These are phyloP conservation scores for Varroa destructor DNA, from an alignment of 1,140 invertebrate genomes.

Conservation along the genomic window DNA sequence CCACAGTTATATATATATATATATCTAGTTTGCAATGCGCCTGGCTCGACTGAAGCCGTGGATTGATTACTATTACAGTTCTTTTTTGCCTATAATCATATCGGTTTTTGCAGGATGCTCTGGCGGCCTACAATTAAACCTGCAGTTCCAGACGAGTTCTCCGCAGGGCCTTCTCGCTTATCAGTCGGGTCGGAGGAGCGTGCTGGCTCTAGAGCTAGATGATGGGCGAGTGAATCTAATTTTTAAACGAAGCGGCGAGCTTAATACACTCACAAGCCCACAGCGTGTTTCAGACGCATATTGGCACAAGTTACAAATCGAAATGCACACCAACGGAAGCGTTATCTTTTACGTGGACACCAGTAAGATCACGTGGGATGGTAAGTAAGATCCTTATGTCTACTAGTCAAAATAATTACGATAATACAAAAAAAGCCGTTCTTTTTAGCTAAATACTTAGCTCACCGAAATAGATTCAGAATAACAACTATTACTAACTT, in stretches of 20 bases:
- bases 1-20: no score
- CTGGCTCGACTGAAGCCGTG: no score
- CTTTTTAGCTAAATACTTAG: no score
- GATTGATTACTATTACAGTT: no score
- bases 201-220: conserved; percentile 14
- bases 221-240: conserved; percentile 15
- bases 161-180: conserved; percentile 8
- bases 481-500: no score
- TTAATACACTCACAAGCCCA: conserved; percentile 9
- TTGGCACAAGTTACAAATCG: conserved; percentile 23
- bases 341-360: conserved; percentile 25
- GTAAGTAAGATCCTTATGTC: background rate
- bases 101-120: background rate
- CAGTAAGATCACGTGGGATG: conserved; percentile 24
- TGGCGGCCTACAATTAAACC: conserved; percentile 6
- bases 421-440: no score
- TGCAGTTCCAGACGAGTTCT: conserved; percentile 22
- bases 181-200: conserved; percentile 22
- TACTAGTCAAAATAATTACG: background rate
- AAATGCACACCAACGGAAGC: conserved; percentile 16
- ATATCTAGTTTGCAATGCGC: no score
- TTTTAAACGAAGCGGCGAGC: conserved; percentile 9
- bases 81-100: background rate
- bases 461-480: no score
- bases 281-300: conserved; percentile 13